phyloP scores from a whole-genome alignment of 2,113 vertebrate species.

The Scomber japonicus region DNA sequence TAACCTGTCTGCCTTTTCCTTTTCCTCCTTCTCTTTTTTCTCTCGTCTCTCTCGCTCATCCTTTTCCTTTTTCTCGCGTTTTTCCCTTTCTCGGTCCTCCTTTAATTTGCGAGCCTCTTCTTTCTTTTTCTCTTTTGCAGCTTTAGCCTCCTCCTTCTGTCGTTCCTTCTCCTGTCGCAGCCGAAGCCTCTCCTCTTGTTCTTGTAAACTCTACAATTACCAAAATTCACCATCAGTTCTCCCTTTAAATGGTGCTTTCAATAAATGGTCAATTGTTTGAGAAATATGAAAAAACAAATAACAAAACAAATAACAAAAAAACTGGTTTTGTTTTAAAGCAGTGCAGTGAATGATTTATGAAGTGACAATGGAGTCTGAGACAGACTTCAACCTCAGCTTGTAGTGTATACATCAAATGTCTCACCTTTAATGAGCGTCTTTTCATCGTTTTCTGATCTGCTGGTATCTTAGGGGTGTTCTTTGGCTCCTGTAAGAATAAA shows the following conservation, averaged over 20 bases:
- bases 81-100: constrained; percentile 89
- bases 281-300: not conserved
- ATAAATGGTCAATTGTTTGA: not conserved
- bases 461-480: constrained; percentile 64
- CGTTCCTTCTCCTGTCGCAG: constrained; percentile 82
- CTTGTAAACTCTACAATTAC: constrained; percentile 77
- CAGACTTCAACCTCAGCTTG: not conserved
- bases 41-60: constrained; percentile 90
- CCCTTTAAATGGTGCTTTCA: not conserved
- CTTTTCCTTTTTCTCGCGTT: constrained; percentile 92
- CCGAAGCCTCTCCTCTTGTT: constrained; percentile 85
- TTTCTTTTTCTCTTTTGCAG: constrained; percentile 81
- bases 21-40: constrained; percentile 92
- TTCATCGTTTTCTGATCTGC: constrained; percentile 72
- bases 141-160: constrained; percentile 81
- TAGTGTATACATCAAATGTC: not conserved
- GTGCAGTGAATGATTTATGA: not conserved
- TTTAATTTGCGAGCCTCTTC: constrained; percentile 84
- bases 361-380: not conserved
- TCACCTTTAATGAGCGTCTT: constrained; percentile 83
- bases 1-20: constrained; percentile 91
- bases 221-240: not conserved
- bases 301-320: not conserved
- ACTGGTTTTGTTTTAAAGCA: not conserved
- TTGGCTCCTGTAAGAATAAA: constrained; percentile 65